Base-by-base conservation (phyloP, 2,113 vertebrate genomes). In the Platysternon megacephalum region DNA sequence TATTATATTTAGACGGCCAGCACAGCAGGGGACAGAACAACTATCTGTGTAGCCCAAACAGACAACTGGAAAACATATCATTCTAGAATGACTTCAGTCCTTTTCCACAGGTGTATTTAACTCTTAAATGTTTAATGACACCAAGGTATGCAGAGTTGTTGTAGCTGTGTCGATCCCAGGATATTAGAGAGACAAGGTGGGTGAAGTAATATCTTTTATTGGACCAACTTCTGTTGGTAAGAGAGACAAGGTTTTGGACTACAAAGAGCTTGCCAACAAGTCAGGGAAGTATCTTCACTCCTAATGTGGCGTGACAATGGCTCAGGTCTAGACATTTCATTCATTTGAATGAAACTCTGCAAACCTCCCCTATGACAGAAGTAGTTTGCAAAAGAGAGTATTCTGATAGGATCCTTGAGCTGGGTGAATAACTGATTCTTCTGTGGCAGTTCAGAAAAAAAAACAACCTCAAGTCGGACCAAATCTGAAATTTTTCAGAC, bases 1-100 rank as follows among this genome's bases (percentile, higher is more conserved):
- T 91, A 96, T 97, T 81, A n/a, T 94, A 90, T 95, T 96, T 97
- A 95, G 49, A 83, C 76, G 95, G 79, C 85, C 24, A 93, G 51
- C 87, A 16, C 83, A 91, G 85, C 68, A 58, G 29, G 55, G 48
- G 81, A 85, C 16, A 22, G 96, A 87, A 24, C 52, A 81, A 85
- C 53, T 42, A 76, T 4, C 4, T 49, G 55, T 93, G 35, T 82
- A 85, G 79, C 14, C 55, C 93, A 79, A 88, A 87, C 14, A 84
- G 24, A n/a, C 74, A 91, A 94, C 82, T 29, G 32, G 86, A 85
- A 84, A 51, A 58, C 89, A 28, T 12, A 89, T 32, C 28, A 48
- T 88, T 83, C 82, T 81, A 84, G 87, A 94, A 55, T 83, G 51
- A 93, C 89, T 88, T 91, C 74, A 92, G 52, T 90, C 14, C 56